Evolutionary conservation across 2,113 vertebrate genomes (phyloP).

Genomic region (Collichthys lucidus): DNA sequence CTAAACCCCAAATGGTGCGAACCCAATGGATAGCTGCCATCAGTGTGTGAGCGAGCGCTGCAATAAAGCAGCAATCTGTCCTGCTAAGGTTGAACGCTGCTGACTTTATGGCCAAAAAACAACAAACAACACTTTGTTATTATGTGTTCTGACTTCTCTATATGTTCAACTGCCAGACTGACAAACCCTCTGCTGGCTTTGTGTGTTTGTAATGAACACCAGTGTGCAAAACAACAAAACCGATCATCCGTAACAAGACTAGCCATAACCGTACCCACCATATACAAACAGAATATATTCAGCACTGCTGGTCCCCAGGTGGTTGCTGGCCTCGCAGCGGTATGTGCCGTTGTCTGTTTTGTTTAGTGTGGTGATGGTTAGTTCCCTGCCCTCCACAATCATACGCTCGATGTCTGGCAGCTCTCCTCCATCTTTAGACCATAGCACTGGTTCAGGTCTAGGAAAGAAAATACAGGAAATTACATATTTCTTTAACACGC

Average conservation of each 20-base stretch:
- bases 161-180: neutral
- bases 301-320: conserved; percentile 94
- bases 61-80: neutral
- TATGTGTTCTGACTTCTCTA: neutral
- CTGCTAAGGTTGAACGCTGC: neutral
- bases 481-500: neutral
- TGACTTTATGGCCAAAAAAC: too few relatives aligned
- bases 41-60: neutral
- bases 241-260: conserved; percentile 8
- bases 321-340: conserved; percentile 96
- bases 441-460: conserved; percentile 96
- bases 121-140: conserved; percentile 1
- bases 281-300: conserved; percentile 96
- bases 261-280: conserved; percentile 86
- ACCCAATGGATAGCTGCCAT: neutral
- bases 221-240: conserved; percentile 15
- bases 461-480: conserved; percentile 2
- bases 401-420: conserved; percentile 96
- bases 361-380: conserved; percentile 96
- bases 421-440: conserved; percentile 97
- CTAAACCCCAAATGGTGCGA: neutral
- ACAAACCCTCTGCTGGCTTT: conserved; percentile 9
- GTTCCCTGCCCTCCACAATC: conserved; percentile 94
- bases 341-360: conserved; percentile 99
- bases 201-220: conserved; percentile 6